Percentiles rank a stretch among this genome's conserved stretches.
phyloP scores from a whole-genome alignment of 2,113 vertebrate species.

The Rhizomys pruinosus region DNA sequence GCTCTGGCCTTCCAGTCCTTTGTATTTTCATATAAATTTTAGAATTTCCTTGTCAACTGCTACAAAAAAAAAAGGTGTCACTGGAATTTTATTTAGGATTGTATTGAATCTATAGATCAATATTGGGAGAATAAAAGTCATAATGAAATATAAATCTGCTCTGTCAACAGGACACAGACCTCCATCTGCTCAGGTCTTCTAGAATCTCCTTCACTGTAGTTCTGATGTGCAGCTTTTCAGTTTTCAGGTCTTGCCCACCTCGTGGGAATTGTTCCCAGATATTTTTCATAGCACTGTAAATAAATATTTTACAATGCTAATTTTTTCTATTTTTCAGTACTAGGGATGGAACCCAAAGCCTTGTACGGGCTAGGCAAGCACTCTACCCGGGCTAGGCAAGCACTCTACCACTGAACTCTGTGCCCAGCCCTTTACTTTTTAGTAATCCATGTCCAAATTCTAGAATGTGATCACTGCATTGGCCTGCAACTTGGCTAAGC shows the following conservation, averaged over 20 bases:
- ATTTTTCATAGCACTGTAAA: background rate
- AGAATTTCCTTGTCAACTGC: background rate
- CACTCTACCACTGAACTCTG: background rate
- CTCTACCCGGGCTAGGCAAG: background rate
- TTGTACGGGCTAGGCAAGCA: background rate
- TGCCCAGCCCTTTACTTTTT: background rate
- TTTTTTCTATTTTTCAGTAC: background rate
- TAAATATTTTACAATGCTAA: background rate
- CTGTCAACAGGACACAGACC: background rate
- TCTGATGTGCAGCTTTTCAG: background rate
- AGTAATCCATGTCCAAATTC: background rate
- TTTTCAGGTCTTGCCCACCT: background rate
- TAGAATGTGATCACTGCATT: background rate
- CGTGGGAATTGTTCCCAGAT: background rate
- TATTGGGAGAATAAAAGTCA: background rate
- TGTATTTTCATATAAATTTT: background rate
- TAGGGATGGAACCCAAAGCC: background rate
- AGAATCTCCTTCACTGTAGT: background rate
- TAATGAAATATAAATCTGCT: background rate
- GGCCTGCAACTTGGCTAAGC: background rate
- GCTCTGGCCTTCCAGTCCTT: background rate
- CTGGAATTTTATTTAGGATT: constrained; percentile 6
- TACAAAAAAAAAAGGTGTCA: background rate
- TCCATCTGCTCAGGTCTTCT: background rate
- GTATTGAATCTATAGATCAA: background rate